Evolutionary conservation across 2,888 invertebrate species (phyloP).

Genomic region (Antheraea assamensis): DNA sequence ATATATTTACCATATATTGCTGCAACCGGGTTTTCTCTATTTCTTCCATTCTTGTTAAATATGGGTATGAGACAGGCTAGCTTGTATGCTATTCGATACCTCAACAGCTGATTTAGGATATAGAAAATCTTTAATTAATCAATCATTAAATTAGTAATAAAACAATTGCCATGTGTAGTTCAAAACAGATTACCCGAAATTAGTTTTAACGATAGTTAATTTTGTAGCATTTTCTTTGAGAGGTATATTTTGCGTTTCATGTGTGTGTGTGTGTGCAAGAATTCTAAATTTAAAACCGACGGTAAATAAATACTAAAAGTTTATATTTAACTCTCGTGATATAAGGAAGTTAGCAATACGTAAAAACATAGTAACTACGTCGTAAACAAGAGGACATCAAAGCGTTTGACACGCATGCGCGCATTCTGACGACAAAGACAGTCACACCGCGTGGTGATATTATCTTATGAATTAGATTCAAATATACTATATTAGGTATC

Average conservation of each 20-base stretch:
- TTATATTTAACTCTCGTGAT: slow-evolving; percentile 6
- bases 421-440: background rate
- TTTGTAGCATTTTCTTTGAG: background rate
- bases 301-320: background rate
- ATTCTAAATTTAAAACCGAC: slow-evolving; percentile 4
- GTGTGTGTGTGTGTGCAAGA: background rate
- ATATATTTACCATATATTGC: background rate
- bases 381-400: slow-evolving; percentile 18
- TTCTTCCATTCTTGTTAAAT: background rate
- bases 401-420: slow-evolving; percentile 8
- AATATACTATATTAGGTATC: background rate
- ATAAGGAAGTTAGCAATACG: slow-evolving; percentile 14
- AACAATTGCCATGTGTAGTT: too few species aligned
- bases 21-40: background rate
- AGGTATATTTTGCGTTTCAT: background rate
- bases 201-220: background rate
- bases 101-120: too few species aligned
- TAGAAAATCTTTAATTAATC: too few species aligned
- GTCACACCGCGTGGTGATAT: background rate
- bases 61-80: background rate
- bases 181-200: background rate
- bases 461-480: background rate
- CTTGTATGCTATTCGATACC: background rate
- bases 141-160: too few species aligned
- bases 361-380: slow-evolving; percentile 6